phyloP scores from a whole-genome alignment of 1,140 invertebrate species.

The Drosophila ercepeae region DNA sequence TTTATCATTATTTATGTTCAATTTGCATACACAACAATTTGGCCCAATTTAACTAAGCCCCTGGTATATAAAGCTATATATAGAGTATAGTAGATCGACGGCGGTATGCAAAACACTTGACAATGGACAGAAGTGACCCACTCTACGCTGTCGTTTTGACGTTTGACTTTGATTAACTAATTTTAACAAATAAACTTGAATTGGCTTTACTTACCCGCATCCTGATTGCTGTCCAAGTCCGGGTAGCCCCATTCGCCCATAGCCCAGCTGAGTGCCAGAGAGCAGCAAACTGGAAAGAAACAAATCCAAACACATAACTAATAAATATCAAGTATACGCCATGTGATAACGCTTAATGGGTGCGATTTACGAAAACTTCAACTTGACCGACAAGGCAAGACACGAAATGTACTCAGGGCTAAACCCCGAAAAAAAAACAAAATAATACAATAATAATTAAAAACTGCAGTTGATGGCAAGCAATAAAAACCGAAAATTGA shows the following conservation, averaged over 20 bases:
- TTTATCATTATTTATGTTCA: slow-evolving; percentile 38
- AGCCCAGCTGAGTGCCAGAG: slow-evolving; percentile 35
- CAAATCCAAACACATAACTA: background rate
- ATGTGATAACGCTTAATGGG: slow-evolving; percentile 40
- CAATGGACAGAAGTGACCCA: slow-evolving; percentile 29
- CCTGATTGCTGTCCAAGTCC: slow-evolving; percentile 64
- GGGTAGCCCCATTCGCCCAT: slow-evolving; percentile 73
- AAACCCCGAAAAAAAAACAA: too few species aligned
- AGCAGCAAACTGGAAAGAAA: slow-evolving; percentile 50
- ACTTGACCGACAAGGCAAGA: slow-evolving; percentile 53
- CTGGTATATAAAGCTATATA: slow-evolving; percentile 7
- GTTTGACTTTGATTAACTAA: slow-evolving; percentile 75
- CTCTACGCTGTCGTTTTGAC: slow-evolving; percentile 23
- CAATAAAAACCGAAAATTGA: slow-evolving; percentile 22
- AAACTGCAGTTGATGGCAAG: slow-evolving; percentile 17
- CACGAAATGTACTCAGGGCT: slow-evolving; percentile 17
- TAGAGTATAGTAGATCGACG: background rate
- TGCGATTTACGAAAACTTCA: slow-evolving; percentile 35
- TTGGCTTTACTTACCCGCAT: slow-evolving; percentile 71
- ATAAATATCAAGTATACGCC: slow-evolving; percentile 51
- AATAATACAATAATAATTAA: slow-evolving; percentile 10
- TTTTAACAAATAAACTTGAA: slow-evolving; percentile 60
- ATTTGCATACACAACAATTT: slow-evolving; percentile 72
- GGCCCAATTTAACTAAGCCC: slow-evolving; percentile 54
- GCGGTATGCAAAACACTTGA: slow-evolving; percentile 36